phyloP scores from a whole-genome alignment of 2,888 invertebrate species.

The Micoletzkya japonica region DNA sequence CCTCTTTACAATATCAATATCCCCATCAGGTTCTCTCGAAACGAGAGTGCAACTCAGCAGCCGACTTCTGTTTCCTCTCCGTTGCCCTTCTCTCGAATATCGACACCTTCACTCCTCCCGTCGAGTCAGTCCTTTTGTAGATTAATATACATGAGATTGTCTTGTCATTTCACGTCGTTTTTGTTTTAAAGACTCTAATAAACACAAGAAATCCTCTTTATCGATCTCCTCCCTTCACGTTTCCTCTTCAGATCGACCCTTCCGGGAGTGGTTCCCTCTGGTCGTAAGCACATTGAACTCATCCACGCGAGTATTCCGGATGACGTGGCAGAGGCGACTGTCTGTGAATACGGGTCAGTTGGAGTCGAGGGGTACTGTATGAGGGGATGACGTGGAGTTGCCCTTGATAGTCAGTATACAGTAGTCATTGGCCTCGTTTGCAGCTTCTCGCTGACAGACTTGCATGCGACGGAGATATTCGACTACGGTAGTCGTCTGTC shows the following conservation, averaged over 20 bases:
- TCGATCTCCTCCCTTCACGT: too few species aligned
- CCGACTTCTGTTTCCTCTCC: constrained; percentile 93
- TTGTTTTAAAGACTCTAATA: too few species aligned
- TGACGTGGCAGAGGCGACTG: constrained; percentile 40
- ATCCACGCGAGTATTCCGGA: constrained; percentile 60
- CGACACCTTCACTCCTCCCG: constrained; percentile 42
- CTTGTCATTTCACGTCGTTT: too few species aligned
- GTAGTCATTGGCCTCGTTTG: background rate
- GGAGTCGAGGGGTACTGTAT: background rate
- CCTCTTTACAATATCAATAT: background rate
- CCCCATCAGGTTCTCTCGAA: constrained; percentile 43
- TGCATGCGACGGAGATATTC: constrained; percentile 62
- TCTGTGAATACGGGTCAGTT: constrained; percentile 39
- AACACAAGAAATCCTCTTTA: too few species aligned
- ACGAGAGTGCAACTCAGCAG: constrained; percentile 83
- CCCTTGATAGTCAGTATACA: background rate
- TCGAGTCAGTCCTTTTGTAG: constrained; percentile 28
- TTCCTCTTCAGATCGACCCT: background rate
- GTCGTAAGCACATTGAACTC: constrained; percentile 48
- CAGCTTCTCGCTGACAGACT: constrained; percentile 53
- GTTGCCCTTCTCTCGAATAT: constrained; percentile 69
- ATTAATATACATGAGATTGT: too few species aligned
- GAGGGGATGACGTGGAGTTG: background rate
- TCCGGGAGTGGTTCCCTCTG: background rate
- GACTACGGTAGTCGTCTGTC: constrained; percentile 54